Base-by-base conservation (phyloP, 2,797 vertebrate species). In the Simalia tracyae region DNA sequence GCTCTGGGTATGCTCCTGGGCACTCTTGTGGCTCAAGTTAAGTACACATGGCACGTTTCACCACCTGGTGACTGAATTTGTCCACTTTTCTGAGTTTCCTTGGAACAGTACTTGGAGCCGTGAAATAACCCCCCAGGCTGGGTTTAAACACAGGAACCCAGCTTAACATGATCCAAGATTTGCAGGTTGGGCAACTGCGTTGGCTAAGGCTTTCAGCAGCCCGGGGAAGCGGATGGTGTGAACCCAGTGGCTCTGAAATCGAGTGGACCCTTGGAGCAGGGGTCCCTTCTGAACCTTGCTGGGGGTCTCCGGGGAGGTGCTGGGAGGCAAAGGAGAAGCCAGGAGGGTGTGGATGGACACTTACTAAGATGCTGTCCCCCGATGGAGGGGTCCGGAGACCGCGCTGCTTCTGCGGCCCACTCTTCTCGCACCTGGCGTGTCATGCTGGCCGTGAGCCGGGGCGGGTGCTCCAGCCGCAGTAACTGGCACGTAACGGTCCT, bases 401-500 rank as follows among this genome's bases (percentile, higher is more conserved):
- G 6, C 2, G 4, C 7, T 10, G 50, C 15, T 42, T 64, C 57
- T 46, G 76, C 63, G 1, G 81, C 31, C 92, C 84, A 87, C 1
- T 46, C 50, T 12, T 64, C 31, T 0, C 0, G 88, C 68, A 46
- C 59, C 19, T 17, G 90, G 3, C 6, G 24, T 0, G 36, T 54
- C 2, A 0, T 0, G 4, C 36, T 3, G 3, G 17, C 26, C 0
- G 84, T 3, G 3, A 91, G 31, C 46, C 8, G 6, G 19, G 90
- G 92, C 14, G 84, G 46, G 4, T 24, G 57, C 26, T 86, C 90
- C 46, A 93, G 90, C 63, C 95, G 95, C 93, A 95, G 96, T 93
- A 96, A 89, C 88, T 26, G 22, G 14, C 89, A 89, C 0, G 92
- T 90, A 86, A 92, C 91, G 17, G 91, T 63, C 92, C 84, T 56